A percentile compares a stretch with the other conserved stretches of the same genome.
These are phyloP conservation scores for Drosophila aldrichi DNA, from an alignment of 2,888 invertebrate genomes.

Conservation along the genomic window DNA sequence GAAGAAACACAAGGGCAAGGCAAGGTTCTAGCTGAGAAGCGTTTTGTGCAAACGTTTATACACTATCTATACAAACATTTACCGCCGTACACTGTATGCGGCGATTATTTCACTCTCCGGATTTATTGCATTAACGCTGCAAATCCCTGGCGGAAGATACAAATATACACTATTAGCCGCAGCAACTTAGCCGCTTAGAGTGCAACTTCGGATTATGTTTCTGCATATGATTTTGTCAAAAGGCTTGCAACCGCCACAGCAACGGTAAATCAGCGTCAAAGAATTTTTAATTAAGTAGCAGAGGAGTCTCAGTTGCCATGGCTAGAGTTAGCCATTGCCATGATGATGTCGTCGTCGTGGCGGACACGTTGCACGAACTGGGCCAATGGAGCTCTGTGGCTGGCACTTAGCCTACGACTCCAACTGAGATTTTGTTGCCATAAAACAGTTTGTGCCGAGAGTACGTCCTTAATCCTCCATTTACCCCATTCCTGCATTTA, in stretches of 20 bases:
- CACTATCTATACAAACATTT: conserved; percentile 21
- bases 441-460: conserved; percentile 65
- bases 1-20: conserved; percentile 4
- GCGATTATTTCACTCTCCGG: conserved; percentile 21
- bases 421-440: conserved; percentile 74
- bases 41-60: conserved; percentile 65
- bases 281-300: conserved; percentile 76
- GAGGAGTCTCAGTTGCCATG: conserved; percentile 22
- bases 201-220: conserved; percentile 40
- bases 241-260: conserved; percentile 29
- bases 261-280: conserved; percentile 55
- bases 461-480: conserved; percentile 6
- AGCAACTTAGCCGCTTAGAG: conserved; percentile 29
- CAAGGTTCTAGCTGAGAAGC: conserved; percentile 31
- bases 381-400: conserved; percentile 54
- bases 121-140: conserved; percentile 55
- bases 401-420: conserved; percentile 75
- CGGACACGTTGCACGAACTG: conserved; percentile 61
- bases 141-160: conserved; percentile 43
- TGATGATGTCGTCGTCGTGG: conserved; percentile 46
- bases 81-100: conserved; percentile 8
- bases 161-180: conserved; percentile 12
- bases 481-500: not conserved
- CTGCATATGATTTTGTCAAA: conserved; percentile 57
- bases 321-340: conserved; percentile 26